These are phyloP conservation scores for Caenorhabditis sp. DNA, from an alignment of 2,888 invertebrate species.

Conservation along the genomic window DNA sequence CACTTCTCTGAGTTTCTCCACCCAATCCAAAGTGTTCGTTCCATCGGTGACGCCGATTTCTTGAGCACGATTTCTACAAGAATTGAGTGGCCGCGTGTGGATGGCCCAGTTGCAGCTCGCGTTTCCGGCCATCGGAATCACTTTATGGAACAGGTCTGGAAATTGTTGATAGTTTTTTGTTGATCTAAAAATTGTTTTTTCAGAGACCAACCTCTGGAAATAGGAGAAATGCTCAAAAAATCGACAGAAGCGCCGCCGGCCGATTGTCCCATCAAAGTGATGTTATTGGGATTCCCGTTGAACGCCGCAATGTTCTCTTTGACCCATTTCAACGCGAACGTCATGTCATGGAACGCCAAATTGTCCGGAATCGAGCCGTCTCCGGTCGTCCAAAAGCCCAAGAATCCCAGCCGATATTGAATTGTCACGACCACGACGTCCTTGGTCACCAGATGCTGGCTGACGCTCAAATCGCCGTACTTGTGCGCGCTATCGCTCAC, in stretches of 20 bases:
- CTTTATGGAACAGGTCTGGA: constrained; percentile 66
- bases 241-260: constrained; percentile 66
- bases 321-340: constrained; percentile 64
- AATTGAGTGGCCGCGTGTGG: constrained; percentile 17
- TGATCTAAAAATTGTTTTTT: not conserved
- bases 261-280: constrained; percentile 66
- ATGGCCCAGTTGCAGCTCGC: constrained; percentile 56
- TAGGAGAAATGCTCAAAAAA: constrained; percentile 61
- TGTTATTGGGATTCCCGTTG: constrained; percentile 61
- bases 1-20: constrained; percentile 54
- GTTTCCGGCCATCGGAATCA: constrained; percentile 67
- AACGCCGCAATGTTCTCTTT: constrained; percentile 58
- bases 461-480: constrained; percentile 65
- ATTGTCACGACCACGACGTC: constrained; percentile 67
- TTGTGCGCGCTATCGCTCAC: constrained; percentile 60
- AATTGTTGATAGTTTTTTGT: not conserved
- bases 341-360: constrained; percentile 63
- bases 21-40: constrained; percentile 42
- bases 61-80: constrained; percentile 31
- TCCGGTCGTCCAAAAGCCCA: constrained; percentile 68
- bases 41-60: constrained; percentile 42
- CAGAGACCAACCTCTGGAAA: constrained; percentile 54
- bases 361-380: constrained; percentile 63
- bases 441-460: constrained; percentile 60
- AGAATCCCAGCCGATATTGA: constrained; percentile 69